Conservation (phyloP, 2,888 invertebrate genomes). For the Phyllotreta striolata region DNA sequence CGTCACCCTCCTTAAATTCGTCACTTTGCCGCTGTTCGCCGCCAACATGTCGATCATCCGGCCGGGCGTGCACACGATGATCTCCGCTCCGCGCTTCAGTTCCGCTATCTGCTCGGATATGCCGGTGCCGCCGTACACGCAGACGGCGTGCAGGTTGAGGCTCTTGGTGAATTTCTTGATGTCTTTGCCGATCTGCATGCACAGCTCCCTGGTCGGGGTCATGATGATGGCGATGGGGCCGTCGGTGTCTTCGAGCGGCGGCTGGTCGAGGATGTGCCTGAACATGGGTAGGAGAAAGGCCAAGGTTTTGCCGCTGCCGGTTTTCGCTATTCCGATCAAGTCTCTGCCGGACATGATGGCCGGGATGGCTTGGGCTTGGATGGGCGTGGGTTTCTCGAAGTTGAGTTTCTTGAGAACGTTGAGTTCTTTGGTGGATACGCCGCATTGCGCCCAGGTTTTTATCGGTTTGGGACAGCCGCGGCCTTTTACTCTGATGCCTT, state of each 20-base stretch:
- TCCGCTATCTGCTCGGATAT: slow-evolving; percentile 95
- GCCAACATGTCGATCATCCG: slow-evolving; percentile 99
- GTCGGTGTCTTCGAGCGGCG: slow-evolving; percentile 92
- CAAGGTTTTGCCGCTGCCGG: slow-evolving; percentile 97
- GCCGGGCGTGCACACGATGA: slow-evolving; percentile 99
- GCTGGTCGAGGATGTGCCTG: slow-evolving; percentile 93
- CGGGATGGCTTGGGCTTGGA: slow-evolving; percentile 97
- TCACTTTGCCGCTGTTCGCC: slow-evolving; percentile 97
- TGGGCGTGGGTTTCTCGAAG: slow-evolving; percentile 98
- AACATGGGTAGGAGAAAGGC: slow-evolving; percentile 99
- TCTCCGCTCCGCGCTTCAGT: slow-evolving; percentile 91
- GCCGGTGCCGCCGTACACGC: slow-evolving; percentile 98
- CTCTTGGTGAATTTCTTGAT: slow-evolving; percentile 94
- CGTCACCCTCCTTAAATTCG: slow-evolving; percentile 95
- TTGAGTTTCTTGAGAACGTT: slow-evolving; percentile 88
- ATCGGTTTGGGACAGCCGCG: slow-evolving; percentile 97
- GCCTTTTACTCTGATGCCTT: slow-evolving; percentile 95
- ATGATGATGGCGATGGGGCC: slow-evolving; percentile 97
- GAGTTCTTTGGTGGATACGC: slow-evolving; percentile 94
- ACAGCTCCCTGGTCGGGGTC: slow-evolving; percentile 97
- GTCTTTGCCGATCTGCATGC: slow-evolving; percentile 98
- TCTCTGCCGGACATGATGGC: slow-evolving; percentile 97
- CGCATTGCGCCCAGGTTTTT: slow-evolving; percentile 97
- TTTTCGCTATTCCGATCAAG: slow-evolving; percentile 97
- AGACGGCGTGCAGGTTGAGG: slow-evolving; percentile 85